Conservation (phyloP, 2,797 vertebrate genomes). For the Cetoscarus ocellatus region DNA sequence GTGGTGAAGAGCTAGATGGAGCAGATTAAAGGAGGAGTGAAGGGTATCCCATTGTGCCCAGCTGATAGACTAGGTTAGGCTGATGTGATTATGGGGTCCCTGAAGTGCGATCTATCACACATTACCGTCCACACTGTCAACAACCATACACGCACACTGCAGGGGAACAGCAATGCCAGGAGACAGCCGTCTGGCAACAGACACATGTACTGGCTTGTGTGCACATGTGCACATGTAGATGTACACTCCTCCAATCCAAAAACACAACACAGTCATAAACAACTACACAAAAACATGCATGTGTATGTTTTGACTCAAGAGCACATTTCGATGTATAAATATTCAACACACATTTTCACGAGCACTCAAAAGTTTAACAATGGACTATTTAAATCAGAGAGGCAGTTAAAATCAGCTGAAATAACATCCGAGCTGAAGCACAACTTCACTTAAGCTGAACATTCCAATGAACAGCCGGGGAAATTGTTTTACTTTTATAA, state of each 20-base stretch:
- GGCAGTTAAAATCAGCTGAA: conserved; percentile 39
- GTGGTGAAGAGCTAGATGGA: conserved; percentile 76
- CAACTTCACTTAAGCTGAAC: conserved; percentile 1
- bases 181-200: conserved; percentile 86
- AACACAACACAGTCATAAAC: conserved; percentile 25
- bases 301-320: conserved; percentile 7
- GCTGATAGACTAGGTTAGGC: conserved; percentile 87
- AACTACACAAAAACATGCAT: conserved; percentile 3
- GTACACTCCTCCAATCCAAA: conserved; percentile 40
- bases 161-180: conserved; percentile 85
- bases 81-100: conserved; percentile 90
- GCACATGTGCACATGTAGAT: conserved; percentile 58
- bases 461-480: conserved; percentile 9
- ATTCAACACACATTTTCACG: conserved; percentile 15
- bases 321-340: conserved; percentile 14
- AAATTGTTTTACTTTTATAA: too few species aligned
- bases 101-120: conserved; percentile 90
- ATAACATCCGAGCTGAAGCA: conserved; percentile 30
- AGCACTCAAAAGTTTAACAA: conserved; percentile 1
- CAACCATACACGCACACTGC: conserved; percentile 84
- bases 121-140: conserved; percentile 89
- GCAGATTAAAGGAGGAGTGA: conserved; percentile 84
- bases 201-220: conserved; percentile 64
- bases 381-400: conserved; percentile 43
- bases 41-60: conserved; percentile 86